Percentiles rank a stretch among this genome's conserved stretches.
Conservation (phyloP, 2,888 invertebrate species). For the Venustoraphidia nigricollis region DNA sequence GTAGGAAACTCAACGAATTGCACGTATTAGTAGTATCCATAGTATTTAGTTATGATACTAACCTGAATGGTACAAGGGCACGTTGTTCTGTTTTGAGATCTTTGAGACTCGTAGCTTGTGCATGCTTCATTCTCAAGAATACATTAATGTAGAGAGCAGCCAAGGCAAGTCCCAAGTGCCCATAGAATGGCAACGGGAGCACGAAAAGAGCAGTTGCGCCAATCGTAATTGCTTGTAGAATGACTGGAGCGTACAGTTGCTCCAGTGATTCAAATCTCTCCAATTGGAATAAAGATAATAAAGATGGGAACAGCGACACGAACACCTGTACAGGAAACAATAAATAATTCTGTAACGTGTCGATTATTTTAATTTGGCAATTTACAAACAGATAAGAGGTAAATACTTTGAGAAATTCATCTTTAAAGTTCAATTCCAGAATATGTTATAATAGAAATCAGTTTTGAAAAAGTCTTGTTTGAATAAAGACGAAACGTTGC, state of each 20-base stretch:
- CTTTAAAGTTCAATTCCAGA: no score
- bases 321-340: constrained; percentile 26
- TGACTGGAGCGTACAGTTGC: constrained; percentile 48
- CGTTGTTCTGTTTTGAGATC: constrained; percentile 42
- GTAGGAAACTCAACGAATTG: no score
- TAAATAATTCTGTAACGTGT: no score
- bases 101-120: constrained; percentile 36
- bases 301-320: constrained; percentile 44
- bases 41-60: no score
- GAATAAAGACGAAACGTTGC: no score
- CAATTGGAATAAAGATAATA: constrained; percentile 39
- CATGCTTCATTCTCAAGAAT: constrained; percentile 46
- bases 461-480: no score
- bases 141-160: constrained; percentile 49
- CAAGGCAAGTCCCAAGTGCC: constrained; percentile 40
- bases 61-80: constrained; percentile 41
- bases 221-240: constrained; percentile 43
- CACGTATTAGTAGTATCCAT: no score
- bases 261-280: constrained; percentile 57
- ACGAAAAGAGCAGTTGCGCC: constrained; percentile 38
- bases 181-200: constrained; percentile 35
- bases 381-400: no score
- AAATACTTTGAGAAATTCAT: no score
- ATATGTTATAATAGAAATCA: no score
- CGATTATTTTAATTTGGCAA: no score